Percentiles rank a stretch among this genome's conserved stretches.
Conservation (phyloP, 2,797 vertebrate genomes). For the Rhinichthys osculus region DNA sequence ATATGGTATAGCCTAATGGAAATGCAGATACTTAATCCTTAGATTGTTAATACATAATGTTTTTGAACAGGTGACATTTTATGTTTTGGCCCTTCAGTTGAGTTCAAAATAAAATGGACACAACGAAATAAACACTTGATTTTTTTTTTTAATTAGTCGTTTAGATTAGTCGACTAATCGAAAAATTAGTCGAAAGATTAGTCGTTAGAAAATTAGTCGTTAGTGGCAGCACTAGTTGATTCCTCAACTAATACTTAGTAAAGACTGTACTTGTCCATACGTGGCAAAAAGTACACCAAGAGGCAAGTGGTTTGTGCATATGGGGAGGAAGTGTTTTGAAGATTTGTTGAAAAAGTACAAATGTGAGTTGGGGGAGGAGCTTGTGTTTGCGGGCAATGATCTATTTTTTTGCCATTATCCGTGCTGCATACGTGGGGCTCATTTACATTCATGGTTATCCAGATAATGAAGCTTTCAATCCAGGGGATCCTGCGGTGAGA, state of each 20-base stretch:
- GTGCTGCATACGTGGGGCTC: constrained; percentile 79
- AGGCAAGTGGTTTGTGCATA: constrained; percentile 18
- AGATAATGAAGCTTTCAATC: constrained; percentile 90
- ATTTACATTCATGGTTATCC: constrained; percentile 90
- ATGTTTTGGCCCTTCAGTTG: too few species aligned
- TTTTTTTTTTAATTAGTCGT: too few species aligned
- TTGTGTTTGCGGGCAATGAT: constrained; percentile 76
- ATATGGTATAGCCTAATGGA: too few species aligned
- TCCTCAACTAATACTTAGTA: not conserved
- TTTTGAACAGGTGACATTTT: too few species aligned
- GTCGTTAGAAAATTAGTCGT: too few species aligned
- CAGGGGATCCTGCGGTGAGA: constrained; percentile 85
- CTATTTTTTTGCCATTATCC: constrained; percentile 83
- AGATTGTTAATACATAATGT: too few species aligned
- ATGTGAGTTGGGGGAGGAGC: constrained; percentile 66
- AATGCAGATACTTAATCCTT: too few species aligned
- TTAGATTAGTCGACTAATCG: too few species aligned
- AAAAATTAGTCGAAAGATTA: too few species aligned
- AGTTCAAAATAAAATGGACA: too few species aligned
- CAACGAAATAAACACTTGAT: too few species aligned
- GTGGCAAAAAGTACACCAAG: not conserved
- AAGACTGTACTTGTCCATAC: not conserved
- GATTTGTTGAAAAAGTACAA: constrained; percentile 57
- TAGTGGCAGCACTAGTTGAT: too few species aligned
- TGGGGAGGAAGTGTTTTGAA: constrained; percentile 31